Percentiles rank a stretch among this genome's conserved stretches.
Evolutionary conservation across 2,113 vertebrate species (phyloP).

Genomic region (Harpagus bidentatus): DNA sequence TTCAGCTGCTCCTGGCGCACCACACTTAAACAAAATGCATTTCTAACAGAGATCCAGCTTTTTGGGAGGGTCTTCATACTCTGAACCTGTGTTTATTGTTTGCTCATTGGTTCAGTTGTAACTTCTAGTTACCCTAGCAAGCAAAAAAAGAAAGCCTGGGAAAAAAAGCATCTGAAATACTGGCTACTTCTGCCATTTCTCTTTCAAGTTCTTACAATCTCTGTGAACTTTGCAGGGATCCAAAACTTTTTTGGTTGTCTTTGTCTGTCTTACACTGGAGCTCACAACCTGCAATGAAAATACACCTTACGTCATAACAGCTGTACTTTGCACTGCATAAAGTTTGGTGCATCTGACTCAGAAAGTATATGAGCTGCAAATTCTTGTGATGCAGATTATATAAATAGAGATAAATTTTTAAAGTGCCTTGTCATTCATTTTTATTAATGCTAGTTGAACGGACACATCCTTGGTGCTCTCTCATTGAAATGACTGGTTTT

Average conservation of each 20-base stretch:
- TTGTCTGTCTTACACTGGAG: neutral
- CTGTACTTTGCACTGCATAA: neutral
- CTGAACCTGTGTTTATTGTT: neutral
- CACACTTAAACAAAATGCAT: neutral
- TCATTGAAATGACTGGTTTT: neutral
- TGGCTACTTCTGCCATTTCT: neutral
- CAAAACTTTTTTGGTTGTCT: neutral
- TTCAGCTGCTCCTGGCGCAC: neutral
- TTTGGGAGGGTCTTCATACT: neutral
- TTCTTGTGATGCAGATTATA: neutral
- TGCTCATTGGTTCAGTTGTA: neutral
- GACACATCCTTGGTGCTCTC: neutral
- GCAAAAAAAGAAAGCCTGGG: neutral
- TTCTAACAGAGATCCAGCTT: neutral
- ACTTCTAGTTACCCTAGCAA: neutral
- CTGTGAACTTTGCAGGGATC: neutral
- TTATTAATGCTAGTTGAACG: neutral
- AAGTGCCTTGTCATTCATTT: neutral
- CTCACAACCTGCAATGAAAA: neutral
- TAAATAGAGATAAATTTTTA: neutral
- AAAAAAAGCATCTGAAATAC: neutral
- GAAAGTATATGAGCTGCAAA: neutral
- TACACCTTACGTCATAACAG: neutral
- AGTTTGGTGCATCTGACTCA: neutral
- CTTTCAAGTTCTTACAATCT: neutral